A percentile compares a stretch with the other conserved stretches of the same genome.
Conservation (phyloP, 2,888 invertebrate genomes). For the Hemithea aestivaria region DNA sequence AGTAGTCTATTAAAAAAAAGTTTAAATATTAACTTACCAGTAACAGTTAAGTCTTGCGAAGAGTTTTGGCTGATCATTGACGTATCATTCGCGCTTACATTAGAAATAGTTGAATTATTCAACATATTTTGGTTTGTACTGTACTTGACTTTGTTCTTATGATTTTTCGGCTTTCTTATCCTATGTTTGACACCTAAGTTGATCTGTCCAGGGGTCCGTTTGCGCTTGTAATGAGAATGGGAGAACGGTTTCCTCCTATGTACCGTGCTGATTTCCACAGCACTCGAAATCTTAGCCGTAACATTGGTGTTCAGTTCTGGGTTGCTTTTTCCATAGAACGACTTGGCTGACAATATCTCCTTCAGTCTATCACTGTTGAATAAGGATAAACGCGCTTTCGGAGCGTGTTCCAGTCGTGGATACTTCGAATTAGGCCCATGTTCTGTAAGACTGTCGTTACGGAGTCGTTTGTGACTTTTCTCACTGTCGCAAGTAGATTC, state of each 20-base stretch:
- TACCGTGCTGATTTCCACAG: conserved; percentile 48
- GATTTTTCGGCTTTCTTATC: conserved; percentile 80
- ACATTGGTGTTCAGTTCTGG: conserved; percentile 58
- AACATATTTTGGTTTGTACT: conserved; percentile 23
- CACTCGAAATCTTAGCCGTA: conserved; percentile 50
- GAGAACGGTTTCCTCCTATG: conserved; percentile 44
- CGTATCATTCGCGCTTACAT: conserved; percentile 35
- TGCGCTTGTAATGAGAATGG: conserved; percentile 45
- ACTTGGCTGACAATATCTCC: conserved; percentile 73
- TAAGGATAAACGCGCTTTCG: conserved; percentile 66
- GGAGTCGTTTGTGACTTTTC: conserved; percentile 59
- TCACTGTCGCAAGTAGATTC: conserved; percentile 60
- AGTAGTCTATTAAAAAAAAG: no score
- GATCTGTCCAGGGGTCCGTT: conserved; percentile 78
- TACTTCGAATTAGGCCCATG: conserved; percentile 54
- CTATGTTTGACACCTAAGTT: conserved; percentile 83
- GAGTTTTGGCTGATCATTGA: conserved; percentile 54
- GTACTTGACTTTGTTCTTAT: conserved; percentile 42
- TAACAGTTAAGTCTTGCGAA: conserved; percentile 47
- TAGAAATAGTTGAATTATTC: conserved; percentile 36
- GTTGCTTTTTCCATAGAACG: conserved; percentile 76
- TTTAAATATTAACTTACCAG: no score
- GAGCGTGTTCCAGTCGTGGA: conserved; percentile 56
- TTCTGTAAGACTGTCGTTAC: conserved; percentile 56
- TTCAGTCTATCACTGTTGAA: conserved; percentile 66